phyloP scores from a whole-genome alignment of 2,888 invertebrate genomes.

The Nezara viridula region DNA sequence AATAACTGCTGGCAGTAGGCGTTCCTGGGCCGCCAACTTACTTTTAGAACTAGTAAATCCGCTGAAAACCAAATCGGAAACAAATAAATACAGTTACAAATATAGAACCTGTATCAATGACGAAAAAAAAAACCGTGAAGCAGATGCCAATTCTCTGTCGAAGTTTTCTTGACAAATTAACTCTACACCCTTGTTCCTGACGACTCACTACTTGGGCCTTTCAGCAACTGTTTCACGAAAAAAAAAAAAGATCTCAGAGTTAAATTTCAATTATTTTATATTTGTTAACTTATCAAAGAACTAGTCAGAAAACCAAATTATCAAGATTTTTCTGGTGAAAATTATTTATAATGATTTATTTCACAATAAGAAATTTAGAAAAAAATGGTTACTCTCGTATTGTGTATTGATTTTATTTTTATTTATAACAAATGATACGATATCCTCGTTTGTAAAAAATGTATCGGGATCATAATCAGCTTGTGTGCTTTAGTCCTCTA shows the following conservation, averaged over 20 bases:
- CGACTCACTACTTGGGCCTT: background rate
- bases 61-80: background rate
- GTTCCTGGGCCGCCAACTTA: constrained; percentile 9
- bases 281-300: no score
- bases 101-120: constrained; percentile 8
- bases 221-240: background rate
- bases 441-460: no score
- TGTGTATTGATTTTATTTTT: no score
- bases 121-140: background rate
- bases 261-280: background rate
- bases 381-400: no score
- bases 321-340: no score
- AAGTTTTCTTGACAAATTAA: constrained; percentile 38
- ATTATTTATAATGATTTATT: no score
- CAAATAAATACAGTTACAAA: constrained; percentile 8
- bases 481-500: no score
- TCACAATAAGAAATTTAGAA: no score
- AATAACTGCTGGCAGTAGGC: constrained; percentile 4
- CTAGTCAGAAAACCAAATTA: no score
- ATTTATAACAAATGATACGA: no score
- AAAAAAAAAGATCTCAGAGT: background rate
- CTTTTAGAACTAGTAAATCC: constrained; percentile 30
- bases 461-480: no score
- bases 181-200: background rate
- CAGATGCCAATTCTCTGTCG: constrained; percentile 22